A percentile compares a stretch with the other conserved stretches of the same genome.
These are phyloP conservation scores for Daktulosphaira vitifoliae DNA, from an alignment of 1,140 invertebrate genomes.

Conservation along the genomic window DNA sequence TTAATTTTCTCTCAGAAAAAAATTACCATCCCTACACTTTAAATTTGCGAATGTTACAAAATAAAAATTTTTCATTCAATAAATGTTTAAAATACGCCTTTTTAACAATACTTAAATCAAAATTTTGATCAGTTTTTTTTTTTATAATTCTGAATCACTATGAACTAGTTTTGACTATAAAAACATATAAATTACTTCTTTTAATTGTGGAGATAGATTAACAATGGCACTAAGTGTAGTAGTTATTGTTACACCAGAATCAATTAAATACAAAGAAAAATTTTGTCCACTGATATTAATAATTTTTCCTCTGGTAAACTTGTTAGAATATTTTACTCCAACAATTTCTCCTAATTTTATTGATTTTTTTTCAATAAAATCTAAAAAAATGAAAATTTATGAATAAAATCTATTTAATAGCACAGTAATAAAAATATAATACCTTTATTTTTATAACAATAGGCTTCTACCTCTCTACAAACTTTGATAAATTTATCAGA, in stretches of 20 bases:
- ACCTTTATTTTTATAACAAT: conserved; percentile 10
- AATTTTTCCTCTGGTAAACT: conserved; percentile 7
- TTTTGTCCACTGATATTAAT: background rate
- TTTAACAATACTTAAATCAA: too few relatives aligned
- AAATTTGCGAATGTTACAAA: too few relatives aligned
- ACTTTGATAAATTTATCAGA: conserved; percentile 4
- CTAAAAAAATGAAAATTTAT: background rate
- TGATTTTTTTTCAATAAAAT: background rate
- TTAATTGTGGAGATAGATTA: background rate
- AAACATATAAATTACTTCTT: too few relatives aligned
- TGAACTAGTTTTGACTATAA: too few relatives aligned
- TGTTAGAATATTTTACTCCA: conserved; percentile 6
- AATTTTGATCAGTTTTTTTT: too few relatives aligned
- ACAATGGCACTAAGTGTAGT: background rate
- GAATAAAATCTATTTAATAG: background rate
- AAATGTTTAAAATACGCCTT: background rate
- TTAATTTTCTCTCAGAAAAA: too few relatives aligned
- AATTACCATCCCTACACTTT: too few relatives aligned
- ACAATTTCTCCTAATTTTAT: background rate
- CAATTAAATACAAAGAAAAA: conserved; percentile 13
- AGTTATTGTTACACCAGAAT: background rate
- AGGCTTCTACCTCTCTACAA: background rate
- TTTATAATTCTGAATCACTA: too few relatives aligned
- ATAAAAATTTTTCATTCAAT: too few relatives aligned
- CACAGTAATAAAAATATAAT: background rate